Conservation (phyloP, 1,140 invertebrate species). For the Musca domestica region DNA sequence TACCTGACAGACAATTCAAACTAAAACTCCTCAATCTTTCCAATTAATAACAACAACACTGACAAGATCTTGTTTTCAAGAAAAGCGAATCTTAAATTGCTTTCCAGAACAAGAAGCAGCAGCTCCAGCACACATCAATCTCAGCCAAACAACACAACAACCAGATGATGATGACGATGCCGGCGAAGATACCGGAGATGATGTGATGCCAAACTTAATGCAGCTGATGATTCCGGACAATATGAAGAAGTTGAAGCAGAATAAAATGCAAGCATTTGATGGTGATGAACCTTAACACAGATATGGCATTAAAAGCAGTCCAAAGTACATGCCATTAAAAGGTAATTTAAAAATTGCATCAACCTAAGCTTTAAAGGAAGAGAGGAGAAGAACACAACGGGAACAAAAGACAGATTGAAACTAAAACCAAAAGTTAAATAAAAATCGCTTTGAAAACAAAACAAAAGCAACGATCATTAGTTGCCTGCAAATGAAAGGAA, state of each 20-base stretch:
- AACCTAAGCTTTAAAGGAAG: slow-evolving; percentile 7
- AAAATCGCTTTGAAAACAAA: not conserved
- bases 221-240: no score
- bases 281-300: slow-evolving; percentile 19
- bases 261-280: not conserved
- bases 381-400: no score
- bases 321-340: slow-evolving; percentile 15
- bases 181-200: no score
- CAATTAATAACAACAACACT: slow-evolving; percentile 10
- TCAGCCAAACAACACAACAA: not conserved
- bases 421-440: slow-evolving; percentile 1
- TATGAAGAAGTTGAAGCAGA: no score
- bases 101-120: not conserved
- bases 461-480: no score
- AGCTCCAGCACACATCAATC: slow-evolving; percentile 10
- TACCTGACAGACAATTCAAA: not conserved
- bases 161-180: no score
- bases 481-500: not conserved
- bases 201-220: no score
- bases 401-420: no score
- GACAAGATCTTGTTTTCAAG: slow-evolving; percentile 14
- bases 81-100: slow-evolving; percentile 19
- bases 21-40: slow-evolving; percentile 8
- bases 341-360: slow-evolving; percentile 22
- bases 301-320: slow-evolving; percentile 12